These are phyloP conservation scores for Leptinotarsa tumamoca DNA, from an alignment of 2,888 invertebrate species.

Conservation along the genomic window DNA sequence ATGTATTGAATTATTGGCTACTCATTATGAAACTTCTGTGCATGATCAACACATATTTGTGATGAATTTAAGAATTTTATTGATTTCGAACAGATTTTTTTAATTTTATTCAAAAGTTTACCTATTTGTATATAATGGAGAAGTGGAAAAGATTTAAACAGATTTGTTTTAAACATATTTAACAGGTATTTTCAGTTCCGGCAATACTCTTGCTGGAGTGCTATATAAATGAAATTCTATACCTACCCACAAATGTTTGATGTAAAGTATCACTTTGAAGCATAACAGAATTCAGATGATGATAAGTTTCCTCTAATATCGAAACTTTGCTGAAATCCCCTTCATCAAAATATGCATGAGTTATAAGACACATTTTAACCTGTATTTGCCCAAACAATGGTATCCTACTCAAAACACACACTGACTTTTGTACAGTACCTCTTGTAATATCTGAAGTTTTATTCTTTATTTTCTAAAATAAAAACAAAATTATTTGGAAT, in stretches of 20 bases:
- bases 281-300: slow-evolving; percentile 90
- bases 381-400: slow-evolving; percentile 96
- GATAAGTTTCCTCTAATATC: slow-evolving; percentile 90
- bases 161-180: too few species aligned
- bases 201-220: too few species aligned
- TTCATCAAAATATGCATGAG: slow-evolving; percentile 96
- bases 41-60: too few species aligned
- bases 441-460: slow-evolving; percentile 95
- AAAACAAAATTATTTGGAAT: not conserved
- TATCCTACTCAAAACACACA: slow-evolving; percentile 90
- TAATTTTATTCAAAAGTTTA: too few species aligned
- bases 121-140: too few species aligned
- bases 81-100: too few species aligned
- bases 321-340: slow-evolving; percentile 92
- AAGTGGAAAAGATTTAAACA: too few species aligned
- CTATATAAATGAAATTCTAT: slow-evolving; percentile 10
- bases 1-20: too few species aligned
- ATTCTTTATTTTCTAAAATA: slow-evolving; percentile 85
- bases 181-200: too few species aligned
- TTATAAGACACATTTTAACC: slow-evolving; percentile 95
- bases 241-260: slow-evolving; percentile 78
- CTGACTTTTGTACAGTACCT: slow-evolving; percentile 97
- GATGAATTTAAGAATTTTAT: too few species aligned
- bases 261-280: slow-evolving; percentile 71
- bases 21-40: too few species aligned